A percentile compares a stretch with the other conserved stretches of the same genome.
These are phyloP conservation scores for Oligia latruncula DNA, from an alignment of 2,888 invertebrate genomes.

Conservation along the genomic window DNA sequence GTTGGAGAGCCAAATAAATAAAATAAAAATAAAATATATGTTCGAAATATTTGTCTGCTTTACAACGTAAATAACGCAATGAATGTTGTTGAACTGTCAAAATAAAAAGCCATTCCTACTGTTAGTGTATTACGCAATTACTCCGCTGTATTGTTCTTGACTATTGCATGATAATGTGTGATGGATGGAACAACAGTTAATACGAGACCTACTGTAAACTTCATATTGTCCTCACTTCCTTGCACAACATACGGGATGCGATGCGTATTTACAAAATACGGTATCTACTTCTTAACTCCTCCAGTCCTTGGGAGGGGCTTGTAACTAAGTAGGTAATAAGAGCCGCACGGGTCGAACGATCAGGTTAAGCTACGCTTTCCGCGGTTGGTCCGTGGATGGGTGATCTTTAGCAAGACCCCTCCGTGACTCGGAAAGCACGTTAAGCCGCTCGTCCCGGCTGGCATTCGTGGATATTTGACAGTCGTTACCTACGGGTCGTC, in stretches of 20 bases:
- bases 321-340: not conserved
- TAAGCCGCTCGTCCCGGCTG: not conserved
- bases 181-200: not conserved
- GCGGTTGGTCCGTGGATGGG: not conserved
- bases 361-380: not conserved
- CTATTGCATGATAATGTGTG: not conserved
- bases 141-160: not conserved
- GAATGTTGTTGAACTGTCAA: too few relatives aligned
- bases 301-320: not conserved
- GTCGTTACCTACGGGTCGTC: not conserved
- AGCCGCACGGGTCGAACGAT: not conserved
- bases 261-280: slow-evolving; percentile 34
- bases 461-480: not conserved
- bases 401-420: not conserved
- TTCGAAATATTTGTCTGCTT: not conserved
- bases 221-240: slow-evolving; percentile 21
- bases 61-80: not conserved
- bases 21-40: too few relatives aligned
- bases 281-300: not conserved
- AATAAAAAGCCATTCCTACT: not conserved
- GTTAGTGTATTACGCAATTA: not conserved
- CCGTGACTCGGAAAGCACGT: not conserved
- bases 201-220: slow-evolving; percentile 5
- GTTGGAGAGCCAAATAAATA: too few relatives aligned
- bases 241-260: not conserved